Conservation (phyloP, 2,113 vertebrate species). For the Pavo muticus region DNA sequence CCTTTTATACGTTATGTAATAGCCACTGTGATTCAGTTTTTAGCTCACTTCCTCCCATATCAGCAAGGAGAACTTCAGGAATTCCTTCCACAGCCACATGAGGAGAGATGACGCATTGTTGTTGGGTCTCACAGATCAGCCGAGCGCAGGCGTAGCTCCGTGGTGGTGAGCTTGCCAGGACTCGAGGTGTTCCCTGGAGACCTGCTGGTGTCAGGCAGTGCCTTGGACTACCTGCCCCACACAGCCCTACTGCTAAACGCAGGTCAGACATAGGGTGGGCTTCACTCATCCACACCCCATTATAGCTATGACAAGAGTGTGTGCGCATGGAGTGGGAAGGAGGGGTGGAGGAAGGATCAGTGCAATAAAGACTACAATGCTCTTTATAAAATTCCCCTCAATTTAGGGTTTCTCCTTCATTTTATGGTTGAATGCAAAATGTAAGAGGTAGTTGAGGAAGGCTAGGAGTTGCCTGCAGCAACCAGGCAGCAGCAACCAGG, state of each 20-base stretch:
- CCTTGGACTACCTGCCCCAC: slow-evolving; percentile 79
- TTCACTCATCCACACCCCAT: not conserved
- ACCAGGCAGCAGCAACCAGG: not conserved
- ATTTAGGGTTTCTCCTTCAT: not conserved
- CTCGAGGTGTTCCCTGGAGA: slow-evolving; percentile 90
- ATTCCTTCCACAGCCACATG: not conserved
- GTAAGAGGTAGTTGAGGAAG: not conserved
- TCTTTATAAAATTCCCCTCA: not conserved
- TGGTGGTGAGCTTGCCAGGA: slow-evolving; percentile 87
- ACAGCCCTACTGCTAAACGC: slow-evolving; percentile 63
- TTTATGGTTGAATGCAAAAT: not conserved
- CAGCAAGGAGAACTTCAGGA: not conserved
- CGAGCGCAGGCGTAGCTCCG: slow-evolving; percentile 84
- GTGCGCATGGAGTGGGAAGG: fast-evolving
- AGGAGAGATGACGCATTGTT: not conserved
- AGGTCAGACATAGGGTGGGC: slow-evolving; percentile 34
- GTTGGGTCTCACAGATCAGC: slow-evolving; percentile 58
- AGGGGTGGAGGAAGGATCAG: not conserved
- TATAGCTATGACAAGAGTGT: fast-evolving
- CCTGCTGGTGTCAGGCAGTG: slow-evolving; percentile 86
- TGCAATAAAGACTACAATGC: fast-evolving
- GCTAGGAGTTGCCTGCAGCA: not conserved
- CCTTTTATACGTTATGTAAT: not conserved
- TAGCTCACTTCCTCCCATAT: not conserved
- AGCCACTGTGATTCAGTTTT: not conserved